Evolutionary conservation across 2,888 invertebrate genomes (phyloP).

Genomic region (Scaptomyza reducta): DNA sequence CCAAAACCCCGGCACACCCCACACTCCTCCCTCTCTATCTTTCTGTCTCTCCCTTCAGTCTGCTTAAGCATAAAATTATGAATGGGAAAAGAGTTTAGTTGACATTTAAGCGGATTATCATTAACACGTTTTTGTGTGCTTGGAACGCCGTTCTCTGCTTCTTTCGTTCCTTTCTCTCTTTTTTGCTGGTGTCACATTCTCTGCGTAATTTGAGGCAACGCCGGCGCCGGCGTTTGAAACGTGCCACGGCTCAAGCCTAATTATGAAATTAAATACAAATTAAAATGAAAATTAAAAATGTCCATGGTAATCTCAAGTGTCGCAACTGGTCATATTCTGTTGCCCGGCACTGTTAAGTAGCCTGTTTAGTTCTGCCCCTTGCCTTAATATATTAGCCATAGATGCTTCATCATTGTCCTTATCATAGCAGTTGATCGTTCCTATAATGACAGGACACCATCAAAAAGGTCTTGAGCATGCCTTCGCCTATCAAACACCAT

Average conservation of each 20-base stretch:
- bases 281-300: slow-evolving; percentile 59
- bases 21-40: too few species aligned
- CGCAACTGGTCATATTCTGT: slow-evolving; percentile 29
- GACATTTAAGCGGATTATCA: slow-evolving; percentile 62
- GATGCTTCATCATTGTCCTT: slow-evolving; percentile 31
- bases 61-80: slow-evolving; percentile 60
- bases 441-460: slow-evolving; percentile 3
- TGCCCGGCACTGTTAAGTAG: slow-evolving; percentile 10
- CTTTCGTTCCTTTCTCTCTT: background rate
- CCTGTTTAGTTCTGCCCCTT: background rate
- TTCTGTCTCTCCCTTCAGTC: background rate
- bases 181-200: slow-evolving; percentile 50
- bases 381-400: background rate
- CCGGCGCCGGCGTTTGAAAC: slow-evolving; percentile 31
- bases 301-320: slow-evolving; percentile 17
- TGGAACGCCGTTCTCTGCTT: slow-evolving; percentile 2
- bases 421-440: slow-evolving; percentile 38
- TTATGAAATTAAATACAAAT: slow-evolving; percentile 75
- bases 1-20: background rate
- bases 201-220: slow-evolving; percentile 51
- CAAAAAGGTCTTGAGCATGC: slow-evolving; percentile 6
- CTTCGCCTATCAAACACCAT: slow-evolving; percentile 5
- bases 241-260: slow-evolving; percentile 67
- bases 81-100: slow-evolving; percentile 50
- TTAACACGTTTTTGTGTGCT: slow-evolving; percentile 47